phyloP scores from a whole-genome alignment of 2,888 invertebrate species.

The Lithophane socia region DNA sequence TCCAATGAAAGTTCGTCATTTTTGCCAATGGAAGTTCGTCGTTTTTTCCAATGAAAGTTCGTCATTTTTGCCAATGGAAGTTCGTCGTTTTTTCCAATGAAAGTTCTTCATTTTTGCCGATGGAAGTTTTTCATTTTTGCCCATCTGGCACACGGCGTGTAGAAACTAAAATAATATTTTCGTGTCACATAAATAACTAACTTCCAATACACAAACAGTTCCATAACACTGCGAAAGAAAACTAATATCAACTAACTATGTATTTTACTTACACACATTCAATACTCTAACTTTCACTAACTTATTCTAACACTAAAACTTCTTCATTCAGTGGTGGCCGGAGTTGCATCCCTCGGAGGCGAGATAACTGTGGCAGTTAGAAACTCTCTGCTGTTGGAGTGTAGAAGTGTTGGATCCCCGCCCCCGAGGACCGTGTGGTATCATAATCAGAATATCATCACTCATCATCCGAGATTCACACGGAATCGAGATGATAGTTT shows the following conservation, averaged over 20 bases:
- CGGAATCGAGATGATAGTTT: constrained; percentile 86
- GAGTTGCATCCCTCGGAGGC: constrained; percentile 91
- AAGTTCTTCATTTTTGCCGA: too few species aligned
- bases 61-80: too few species aligned
- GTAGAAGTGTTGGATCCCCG: constrained; percentile 85
- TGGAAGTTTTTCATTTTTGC: neutral
- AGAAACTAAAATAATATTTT: neutral
- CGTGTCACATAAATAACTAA: neutral
- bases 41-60: too few species aligned
- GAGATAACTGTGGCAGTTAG: constrained; percentile 84
- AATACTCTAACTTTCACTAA: constrained; percentile 11
- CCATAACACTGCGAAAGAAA: neutral
- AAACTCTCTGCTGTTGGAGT: constrained; percentile 82
- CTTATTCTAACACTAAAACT: constrained; percentile 26
- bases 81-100: too few species aligned
- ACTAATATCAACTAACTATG: constrained; percentile 11
- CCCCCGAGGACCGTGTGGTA: constrained; percentile 89
- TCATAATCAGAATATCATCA: constrained; percentile 88
- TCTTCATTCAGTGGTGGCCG: constrained; percentile 89
- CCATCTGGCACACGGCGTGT: neutral
- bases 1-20: too few species aligned
- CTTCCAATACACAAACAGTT: neutral
- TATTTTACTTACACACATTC: neutral
- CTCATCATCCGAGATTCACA: constrained; percentile 87
- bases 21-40: too few species aligned